Base-by-base conservation (phyloP, 2,888 invertebrate species). In the Agonum fuliginosum region DNA sequence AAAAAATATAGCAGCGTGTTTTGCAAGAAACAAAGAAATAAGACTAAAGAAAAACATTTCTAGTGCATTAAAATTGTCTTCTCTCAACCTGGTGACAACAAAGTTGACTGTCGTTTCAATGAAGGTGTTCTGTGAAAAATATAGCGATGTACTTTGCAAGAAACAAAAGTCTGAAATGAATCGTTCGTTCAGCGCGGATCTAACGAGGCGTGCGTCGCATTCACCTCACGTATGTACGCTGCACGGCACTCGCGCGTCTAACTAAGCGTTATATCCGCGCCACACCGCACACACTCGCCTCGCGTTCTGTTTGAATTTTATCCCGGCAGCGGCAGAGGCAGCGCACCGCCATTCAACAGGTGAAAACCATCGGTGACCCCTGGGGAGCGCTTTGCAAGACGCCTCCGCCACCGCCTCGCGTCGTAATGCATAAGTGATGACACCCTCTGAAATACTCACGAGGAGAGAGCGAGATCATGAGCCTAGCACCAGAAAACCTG, bases 361-460 rank as follows among this genome's bases (percentile, higher is more conserved):
- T 85, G 85, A 82, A 83, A 82, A 83, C 85, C 85, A 83, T 84
- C 83, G 83, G 82, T 80, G 83, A 81, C 85, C 87, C 87, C 85
- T 51, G 79, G 89, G 89, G 89, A 88, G 84, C 89, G 87, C 88
- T 90, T 89, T 88, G 86, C 84, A 84, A 77, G 85, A 86, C 86
- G 86, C 85, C 58, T 4, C 14, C 58, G 17, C 58, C 58, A 3
- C 58, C 58, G 30, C 14, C 22, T 20, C 85, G 85, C 87, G 84
- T 86, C 86, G 88, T 89, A 89, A 90, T 90, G 89, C 90, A 90
- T 90, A 90, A 90, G 88, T 90, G 89, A 90, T 89, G 89, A 87
- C 87, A 85, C 86, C 69, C 75, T 87, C 87, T 88, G 86, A 84
- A 84, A 84, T 84, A 84, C 82, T 82, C 82, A 83, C 81, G 83